These are phyloP conservation scores for Lepus europaeus DNA, from an alignment of 2,113 vertebrate genomes.

Conservation along the genomic window DNA sequence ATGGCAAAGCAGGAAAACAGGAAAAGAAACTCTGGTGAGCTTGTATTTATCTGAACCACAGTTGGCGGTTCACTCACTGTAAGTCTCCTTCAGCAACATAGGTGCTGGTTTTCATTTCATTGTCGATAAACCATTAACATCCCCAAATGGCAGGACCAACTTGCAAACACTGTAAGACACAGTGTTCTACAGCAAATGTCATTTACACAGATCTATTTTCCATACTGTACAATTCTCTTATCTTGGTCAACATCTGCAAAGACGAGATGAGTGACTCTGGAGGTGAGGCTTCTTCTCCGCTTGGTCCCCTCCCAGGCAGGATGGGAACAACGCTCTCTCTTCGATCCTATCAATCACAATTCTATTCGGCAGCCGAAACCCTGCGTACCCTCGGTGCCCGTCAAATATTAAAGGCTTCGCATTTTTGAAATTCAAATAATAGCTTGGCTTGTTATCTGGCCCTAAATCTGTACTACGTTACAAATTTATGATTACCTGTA, in stretches of 20 bases:
- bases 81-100: neutral
- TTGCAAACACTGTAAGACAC: neutral
- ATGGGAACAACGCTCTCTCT: neutral
- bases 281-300: neutral
- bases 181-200: neutral
- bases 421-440: conserved; percentile 58
- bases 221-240: neutral
- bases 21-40: neutral
- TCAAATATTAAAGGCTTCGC: conserved; percentile 48
- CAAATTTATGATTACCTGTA: conserved; percentile 65
- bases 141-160: neutral
- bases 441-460: conserved; percentile 22
- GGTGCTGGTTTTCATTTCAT: neutral
- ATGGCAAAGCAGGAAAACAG: neutral
- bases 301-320: neutral
- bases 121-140: neutral
- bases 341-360: neutral
- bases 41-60: neutral
- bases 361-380: neutral
- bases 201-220: neutral
- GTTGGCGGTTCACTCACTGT: neutral
- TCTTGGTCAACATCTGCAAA: neutral
- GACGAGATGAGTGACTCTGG: neutral
- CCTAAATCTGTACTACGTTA: conserved; percentile 48
- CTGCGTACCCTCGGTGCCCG: neutral